Evolutionary conservation across 2,888 invertebrate species (phyloP), one percentile per base, ranked within the genome.

Genomic region (Cataglyphis albicans): DNA sequence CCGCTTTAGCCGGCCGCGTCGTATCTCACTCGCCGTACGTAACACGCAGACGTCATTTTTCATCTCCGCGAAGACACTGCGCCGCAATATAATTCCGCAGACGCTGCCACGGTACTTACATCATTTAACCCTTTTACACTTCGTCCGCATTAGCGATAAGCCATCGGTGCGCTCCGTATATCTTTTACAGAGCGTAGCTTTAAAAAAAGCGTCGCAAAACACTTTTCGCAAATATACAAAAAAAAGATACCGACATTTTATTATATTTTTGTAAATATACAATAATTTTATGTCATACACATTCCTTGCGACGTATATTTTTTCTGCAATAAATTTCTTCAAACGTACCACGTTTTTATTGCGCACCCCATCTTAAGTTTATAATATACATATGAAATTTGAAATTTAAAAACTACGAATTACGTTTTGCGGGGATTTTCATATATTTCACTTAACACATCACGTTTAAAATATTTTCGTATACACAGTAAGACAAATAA

Each of bases 1-100:
- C 70, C 32, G 41, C 73, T 81, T 87, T 81, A 44, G 67, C 63
- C 35, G 21, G 70, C 83, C 89, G 55, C 84, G 75, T 65, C 81
- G 88, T 87, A 89, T 89, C 88, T 87, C 88, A 83, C 84, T 61
- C 83, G 76, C 74, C 72, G 75, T 63, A 70, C 80, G 68, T n/a
- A 52, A 52, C 52, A n/a, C 52, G 76, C 52, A 80, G 72, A 64
- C 74, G 25, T 85, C 84, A 89, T 89, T 88, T 89, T 88, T 88
- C 88, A 87, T 86, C 52, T 52, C n/a, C 81, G 80, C 44, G 78
- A 84, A 84, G 63, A 83, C 83, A 73, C 81, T 65, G 63, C 80
- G 55, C 9, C 68, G 57, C 25, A 44, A 82, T 84, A 82, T 88
- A 88, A 89, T 87, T 63, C 18, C 52, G 61, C 67, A 72, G 61